Evolutionary conservation across 2,888 invertebrate genomes (phyloP), one percentile per base, ranked within the genome.

Genomic region (Calameuta pallipes): DNA sequence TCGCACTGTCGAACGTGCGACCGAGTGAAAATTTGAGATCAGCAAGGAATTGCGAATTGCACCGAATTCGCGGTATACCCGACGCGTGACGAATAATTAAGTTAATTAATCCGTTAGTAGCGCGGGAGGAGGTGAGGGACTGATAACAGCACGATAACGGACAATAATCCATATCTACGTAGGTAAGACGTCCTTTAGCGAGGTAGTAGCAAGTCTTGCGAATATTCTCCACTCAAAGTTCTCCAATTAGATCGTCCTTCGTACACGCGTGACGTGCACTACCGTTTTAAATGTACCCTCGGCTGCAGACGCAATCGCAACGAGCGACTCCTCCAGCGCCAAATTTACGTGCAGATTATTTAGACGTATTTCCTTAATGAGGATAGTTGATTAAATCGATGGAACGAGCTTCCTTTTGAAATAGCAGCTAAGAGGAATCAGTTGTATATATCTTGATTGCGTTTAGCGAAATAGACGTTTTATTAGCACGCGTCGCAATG

Each of bases 11-110:
- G 4, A 6, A 23, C 23, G 56, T 56, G 23, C 23, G 2, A 15
- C 0, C 23, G 9, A 9, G 56, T 23, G 56, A 56, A 9, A 56
- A 23, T 56, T 23, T 9, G 0, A 2, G 23, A 56, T 23, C 23
- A 9, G 12, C 1, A 56, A 2, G 56, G 23, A 56, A 56, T 23
- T 4, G 41, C 41, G 41, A 41, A 4, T 34, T 68, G 74, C 68
- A 74, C 13, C 23, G 15, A 36, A 36, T 56, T 76, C 30, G 34
- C 71, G 71, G 71, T 34, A 78, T 81, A 83, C 73, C 83, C 84
- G 79, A 79, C 84, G 85, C 36, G 85, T 84, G 84, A 87, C 87
- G 84, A 86, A 85, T 88, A 87, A 88, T 88, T 88, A 86, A 82
- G 82, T 87, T 86, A 87, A 89, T 89, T 87, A 88, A 88, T 89